These are phyloP conservation scores for Steinernema scapterisci DNA, from an alignment of 2,888 invertebrate species.

Conservation along the genomic window DNA sequence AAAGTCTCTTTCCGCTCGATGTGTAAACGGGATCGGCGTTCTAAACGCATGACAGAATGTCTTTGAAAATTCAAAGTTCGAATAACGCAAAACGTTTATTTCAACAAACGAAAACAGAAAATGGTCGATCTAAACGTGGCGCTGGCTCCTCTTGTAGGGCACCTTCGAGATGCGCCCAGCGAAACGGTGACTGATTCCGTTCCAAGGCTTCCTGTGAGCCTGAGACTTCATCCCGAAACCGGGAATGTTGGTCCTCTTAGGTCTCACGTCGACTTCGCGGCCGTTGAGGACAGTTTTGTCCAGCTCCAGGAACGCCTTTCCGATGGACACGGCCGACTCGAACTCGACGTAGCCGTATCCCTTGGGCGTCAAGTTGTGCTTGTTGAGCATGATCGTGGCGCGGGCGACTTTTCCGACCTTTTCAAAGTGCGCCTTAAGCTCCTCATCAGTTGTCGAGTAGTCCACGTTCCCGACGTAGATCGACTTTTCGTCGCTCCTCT, in stretches of 20 bases:
- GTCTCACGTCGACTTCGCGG: neutral
- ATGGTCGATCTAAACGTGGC: too few species aligned
- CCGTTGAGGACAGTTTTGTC: constrained; percentile 1
- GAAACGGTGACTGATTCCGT: too few species aligned
- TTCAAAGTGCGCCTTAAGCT: neutral
- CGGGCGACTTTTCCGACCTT: neutral
- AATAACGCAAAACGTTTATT: too few species aligned
- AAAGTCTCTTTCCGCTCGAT: too few species aligned
- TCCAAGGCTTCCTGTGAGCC: too few species aligned
- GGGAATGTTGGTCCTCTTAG: constrained; percentile 9
- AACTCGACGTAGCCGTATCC: constrained; percentile 25
- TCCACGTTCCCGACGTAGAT: constrained; percentile 7
- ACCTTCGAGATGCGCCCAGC: too few species aligned
- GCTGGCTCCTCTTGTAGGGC: too few species aligned
- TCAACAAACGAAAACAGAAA: too few species aligned
- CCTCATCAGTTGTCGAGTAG: neutral
- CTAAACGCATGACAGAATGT: too few species aligned
- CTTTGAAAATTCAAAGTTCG: too few species aligned
- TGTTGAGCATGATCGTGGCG: neutral
- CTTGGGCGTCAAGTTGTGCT: neutral
- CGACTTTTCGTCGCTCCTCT: constrained; percentile 12
- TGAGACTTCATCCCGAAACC: neutral
- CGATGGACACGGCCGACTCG: neutral
- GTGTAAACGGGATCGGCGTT: too few species aligned
- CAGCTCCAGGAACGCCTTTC: neutral